Evolutionary conservation across 37 sponge, comb jelly and placozoan species (phyloP), one percentile per base, ranked within the genome.

Genomic region (Trichoplax adhaerens): DNA sequence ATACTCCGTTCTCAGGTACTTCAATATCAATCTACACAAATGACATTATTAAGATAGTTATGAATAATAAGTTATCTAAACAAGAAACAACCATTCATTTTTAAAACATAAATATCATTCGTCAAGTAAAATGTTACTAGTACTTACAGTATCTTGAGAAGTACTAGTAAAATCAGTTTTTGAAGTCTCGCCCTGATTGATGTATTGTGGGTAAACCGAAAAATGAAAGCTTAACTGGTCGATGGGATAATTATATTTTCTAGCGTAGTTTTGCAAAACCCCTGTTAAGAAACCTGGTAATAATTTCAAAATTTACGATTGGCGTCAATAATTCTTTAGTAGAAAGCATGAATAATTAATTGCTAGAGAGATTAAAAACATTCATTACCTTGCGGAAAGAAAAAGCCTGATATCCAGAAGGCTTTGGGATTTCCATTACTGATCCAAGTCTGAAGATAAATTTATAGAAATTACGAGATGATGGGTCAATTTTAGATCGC

Each of bases 321-420:
- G 29, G 29, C 29, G 29, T 29, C 29, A 29, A 29, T 29, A 29
- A 29, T 29, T 29, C 29, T 29, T 29, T 29, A 29, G 29, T 29
- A 29, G 29, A 29, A 29, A 29, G 29, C 29, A 29, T 29, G 29
- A 29, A 29, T 29, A 29, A 29, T 29, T 29, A 29, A 29, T 29
- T 29, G 29, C 29, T 29, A 29, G 29, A 29, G 29, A 29, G 29
- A 29, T 29, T 29, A 29, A 29, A 29, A 29, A 29, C 29, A 29
- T 29, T 29, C 29, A 47, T n/a, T 48, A 83, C 87, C 99, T 87
- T 98, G 99, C 51, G 99, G 99, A 77, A 98, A 98, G 81, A 89
- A 98, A 76, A 98, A 98, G 6, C 99, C 99, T n/a, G 99, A 98
- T 56, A 98, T 65, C 99, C 99, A 98, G 81, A 78, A 98, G 50